Evolutionary conservation across 2,797 vertebrate species (phyloP).

Genomic region (Micromesistius poutassou): DNA sequence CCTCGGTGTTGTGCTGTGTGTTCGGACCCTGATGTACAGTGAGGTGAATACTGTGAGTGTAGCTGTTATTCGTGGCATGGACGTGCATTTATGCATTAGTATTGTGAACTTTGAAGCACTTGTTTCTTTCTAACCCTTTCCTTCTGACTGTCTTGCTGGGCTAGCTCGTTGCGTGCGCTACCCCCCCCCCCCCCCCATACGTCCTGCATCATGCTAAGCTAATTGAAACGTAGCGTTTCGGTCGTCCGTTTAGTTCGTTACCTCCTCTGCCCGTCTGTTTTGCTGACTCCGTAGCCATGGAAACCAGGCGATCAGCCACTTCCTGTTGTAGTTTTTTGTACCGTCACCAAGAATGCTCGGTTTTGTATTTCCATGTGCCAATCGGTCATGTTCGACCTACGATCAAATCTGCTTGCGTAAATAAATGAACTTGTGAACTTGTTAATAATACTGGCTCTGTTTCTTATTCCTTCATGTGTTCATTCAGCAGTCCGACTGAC

Average conservation of each 20-base stretch:
- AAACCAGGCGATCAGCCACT: conserved; percentile 74
- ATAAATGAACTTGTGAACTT: conserved; percentile 98
- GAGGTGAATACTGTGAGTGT: conserved; percentile 89
- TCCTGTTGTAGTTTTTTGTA: conserved; percentile 93
- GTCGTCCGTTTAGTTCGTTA: conserved; percentile 93
- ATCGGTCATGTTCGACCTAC: conserved; percentile 98
- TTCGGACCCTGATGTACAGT: conserved; percentile 89
- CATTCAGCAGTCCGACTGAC: background rate
- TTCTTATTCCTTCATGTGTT: conserved; percentile 33
- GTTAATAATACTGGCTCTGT: conserved; percentile 66
- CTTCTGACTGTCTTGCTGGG: conserved; percentile 79
- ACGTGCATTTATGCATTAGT: conserved; percentile 86
- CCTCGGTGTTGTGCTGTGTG: conserved; percentile 95
- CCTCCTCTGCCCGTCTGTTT: conserved; percentile 90
- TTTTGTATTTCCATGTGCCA: conserved; percentile 99
- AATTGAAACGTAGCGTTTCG: conserved; percentile 91
- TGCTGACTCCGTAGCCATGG: conserved; percentile 68
- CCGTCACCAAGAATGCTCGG: conserved; percentile 97
- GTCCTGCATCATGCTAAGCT: conserved; percentile 84
- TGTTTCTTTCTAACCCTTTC: conserved; percentile 74
- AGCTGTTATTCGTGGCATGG: conserved; percentile 96
- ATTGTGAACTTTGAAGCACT: conserved; percentile 76
- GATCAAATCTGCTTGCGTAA: conserved; percentile 98
- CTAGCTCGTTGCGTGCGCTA: conserved; percentile 84
- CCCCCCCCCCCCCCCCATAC: conserved; percentile 79